These are phyloP conservation scores for Corythoichthys haematopterus DNA, from an alignment of 2,113 vertebrate species.

Conservation along the genomic window DNA sequence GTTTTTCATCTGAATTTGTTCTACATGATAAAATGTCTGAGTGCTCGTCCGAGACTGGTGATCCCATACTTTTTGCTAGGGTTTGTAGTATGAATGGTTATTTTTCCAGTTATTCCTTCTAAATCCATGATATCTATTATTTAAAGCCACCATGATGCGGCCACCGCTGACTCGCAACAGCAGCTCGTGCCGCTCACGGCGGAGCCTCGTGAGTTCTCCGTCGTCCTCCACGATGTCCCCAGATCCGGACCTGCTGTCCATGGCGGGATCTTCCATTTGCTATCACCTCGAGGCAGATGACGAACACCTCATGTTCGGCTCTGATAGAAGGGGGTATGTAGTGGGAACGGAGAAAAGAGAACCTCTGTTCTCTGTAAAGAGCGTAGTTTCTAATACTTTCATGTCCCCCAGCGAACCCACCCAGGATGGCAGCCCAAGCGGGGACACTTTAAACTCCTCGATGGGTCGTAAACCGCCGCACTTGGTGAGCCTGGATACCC, in stretches of 20 bases:
- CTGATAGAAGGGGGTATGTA: conserved; percentile 90
- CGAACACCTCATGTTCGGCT: conserved; percentile 87
- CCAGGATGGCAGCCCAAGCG: conserved; percentile 83
- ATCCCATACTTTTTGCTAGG: no score
- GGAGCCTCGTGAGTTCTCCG: conserved; percentile 81
- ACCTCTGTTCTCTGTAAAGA: no score
- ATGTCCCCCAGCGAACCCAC: conserved; percentile 70
- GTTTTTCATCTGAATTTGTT: no score
- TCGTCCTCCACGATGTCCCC: conserved; percentile 84
- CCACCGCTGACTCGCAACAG: conserved; percentile 84
- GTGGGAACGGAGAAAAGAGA: background rate
- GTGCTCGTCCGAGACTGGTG: no score
- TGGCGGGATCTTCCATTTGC: conserved; percentile 85
- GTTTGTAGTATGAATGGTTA: no score
- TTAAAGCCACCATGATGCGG: conserved; percentile 63
- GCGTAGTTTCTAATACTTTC: conserved; percentile 4
- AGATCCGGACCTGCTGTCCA: conserved; percentile 92
- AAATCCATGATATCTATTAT: background rate
- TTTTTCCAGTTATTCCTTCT: background rate
- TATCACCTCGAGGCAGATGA: conserved; percentile 89
- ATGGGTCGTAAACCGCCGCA: conserved; percentile 80
- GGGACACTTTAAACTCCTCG: conserved; percentile 87
- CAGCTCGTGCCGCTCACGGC: conserved; percentile 88
- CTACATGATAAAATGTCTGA: no score
- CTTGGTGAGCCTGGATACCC: conserved; percentile 78